Base-by-base conservation (phyloP, 2,888 invertebrate species). In the Callosobruchus maculatus region DNA sequence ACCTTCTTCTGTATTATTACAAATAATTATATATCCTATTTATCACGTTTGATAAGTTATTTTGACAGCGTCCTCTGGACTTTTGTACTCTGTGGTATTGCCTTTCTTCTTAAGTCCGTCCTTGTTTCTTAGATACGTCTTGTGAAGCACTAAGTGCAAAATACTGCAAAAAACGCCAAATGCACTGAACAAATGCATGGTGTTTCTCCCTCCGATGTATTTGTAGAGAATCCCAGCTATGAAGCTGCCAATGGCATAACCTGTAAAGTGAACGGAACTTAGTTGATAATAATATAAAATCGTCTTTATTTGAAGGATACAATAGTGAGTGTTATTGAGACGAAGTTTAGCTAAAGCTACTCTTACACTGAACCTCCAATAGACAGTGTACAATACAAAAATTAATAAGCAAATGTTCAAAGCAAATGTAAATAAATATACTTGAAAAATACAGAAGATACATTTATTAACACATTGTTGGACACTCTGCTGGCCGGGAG, bases 161-260 rank as follows among this genome's bases (percentile, higher is more conserved):
- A 90, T 72, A 9, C 89, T 87, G 73, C 89, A 87, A 0, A 86
- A 22, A 5, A 87, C 76, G 0, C 89, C 89, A 2, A 88, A 75
- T 0, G 74, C 77, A 68, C 88, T 86, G 74, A 89, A 91, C 76
- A 90, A 87, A 78, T 88, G 88, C 75, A 92, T 88, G 0, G 92
- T 88, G 67, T 86, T 86, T 70, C 86, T 86, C 0, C 94, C 94
- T 0, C 94, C 94, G 20, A 90, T 82, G 75, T 88, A 86, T 73
- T 90, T 89, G 83, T 93, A 94, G 70, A 94, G 84, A 75, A 92
- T 86, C 0, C 95, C 95, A 0, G 95, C 94, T 2, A 93, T 82
- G 0, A 95, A 84, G 66, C 94, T 94, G 0, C 95, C 95, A 71
- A 95, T 85, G 0, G 94, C 92, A 83, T 93, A 95, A 20, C 95